Percentiles rank a stretch among this genome's conserved stretches.
Evolutionary conservation across 2,888 invertebrate species (phyloP).

Genomic region (Isoperla grammatica): DNA sequence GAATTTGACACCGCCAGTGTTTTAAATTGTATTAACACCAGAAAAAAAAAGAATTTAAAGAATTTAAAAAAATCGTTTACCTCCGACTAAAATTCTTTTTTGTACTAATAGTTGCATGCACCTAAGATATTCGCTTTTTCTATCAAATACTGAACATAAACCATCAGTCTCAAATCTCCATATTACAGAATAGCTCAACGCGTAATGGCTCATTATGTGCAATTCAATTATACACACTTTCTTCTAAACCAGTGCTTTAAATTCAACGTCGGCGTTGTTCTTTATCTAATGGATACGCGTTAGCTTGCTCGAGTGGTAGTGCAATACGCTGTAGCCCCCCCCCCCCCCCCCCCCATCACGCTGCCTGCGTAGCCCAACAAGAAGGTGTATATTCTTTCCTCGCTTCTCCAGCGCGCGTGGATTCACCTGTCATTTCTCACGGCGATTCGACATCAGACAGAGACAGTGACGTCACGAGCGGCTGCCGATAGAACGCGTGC

Average conservation of each 20-base stretch:
- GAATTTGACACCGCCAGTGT: too few relatives aligned
- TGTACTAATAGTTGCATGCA: too few relatives aligned
- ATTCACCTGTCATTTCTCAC: slow-evolving; percentile 18
- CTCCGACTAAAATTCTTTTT: too few relatives aligned
- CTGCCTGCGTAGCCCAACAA: slow-evolving; percentile 7
- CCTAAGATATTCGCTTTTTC: too few relatives aligned
- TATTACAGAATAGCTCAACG: not conserved
- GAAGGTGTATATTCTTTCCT: slow-evolving; percentile 17
- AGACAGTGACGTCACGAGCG: not conserved
- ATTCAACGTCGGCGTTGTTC: slow-evolving; percentile 4
- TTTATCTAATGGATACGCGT: slow-evolving; percentile 8
- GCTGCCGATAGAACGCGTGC: not conserved
- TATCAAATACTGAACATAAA: too few relatives aligned
- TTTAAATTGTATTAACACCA: too few relatives aligned
- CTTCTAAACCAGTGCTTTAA: slow-evolving; percentile 9
- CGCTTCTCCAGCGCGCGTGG: not conserved
- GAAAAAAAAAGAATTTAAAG: too few relatives aligned
- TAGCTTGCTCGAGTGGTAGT: not conserved
- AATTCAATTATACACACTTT: not conserved
- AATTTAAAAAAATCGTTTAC: too few relatives aligned
- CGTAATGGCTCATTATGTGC: too few relatives aligned
- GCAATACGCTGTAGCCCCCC: slow-evolving; percentile 7
- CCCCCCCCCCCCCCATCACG: slow-evolving; percentile 3
- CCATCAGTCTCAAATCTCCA: not conserved
- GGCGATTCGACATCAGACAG: slow-evolving; percentile 4